Percentiles rank a stretch among this genome's conserved stretches.
Evolutionary conservation across 2,797 vertebrate genomes (phyloP).

Genomic region (Acanthis flammea): DNA sequence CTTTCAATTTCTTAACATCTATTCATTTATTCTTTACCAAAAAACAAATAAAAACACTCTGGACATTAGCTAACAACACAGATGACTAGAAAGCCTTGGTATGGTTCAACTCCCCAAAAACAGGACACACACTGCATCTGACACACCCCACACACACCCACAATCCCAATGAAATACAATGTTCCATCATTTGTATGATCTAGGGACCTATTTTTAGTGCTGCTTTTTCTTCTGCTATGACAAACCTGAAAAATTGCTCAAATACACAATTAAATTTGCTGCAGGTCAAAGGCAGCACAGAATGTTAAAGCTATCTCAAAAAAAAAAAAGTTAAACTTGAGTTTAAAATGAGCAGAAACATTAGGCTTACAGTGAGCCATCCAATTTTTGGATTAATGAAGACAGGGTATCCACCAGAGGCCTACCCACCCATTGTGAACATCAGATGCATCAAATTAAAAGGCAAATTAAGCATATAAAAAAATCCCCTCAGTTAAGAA

Average conservation of each 20-base stretch:
- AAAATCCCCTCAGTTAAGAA: not conserved
- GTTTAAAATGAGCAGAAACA: not conserved
- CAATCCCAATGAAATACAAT: not conserved
- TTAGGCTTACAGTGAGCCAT: not conserved
- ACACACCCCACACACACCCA: rapidly evolving
- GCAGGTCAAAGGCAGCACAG: not conserved
- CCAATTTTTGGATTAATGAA: not conserved
- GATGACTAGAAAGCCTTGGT: not conserved
- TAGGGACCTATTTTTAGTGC: not conserved
- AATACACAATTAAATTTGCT: slow-evolving; percentile 11
- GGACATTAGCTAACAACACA: not conserved
- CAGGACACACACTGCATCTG: not conserved
- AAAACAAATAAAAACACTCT: not conserved
- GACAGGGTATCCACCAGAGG: not conserved
- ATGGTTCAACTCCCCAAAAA: not conserved
- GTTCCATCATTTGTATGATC: not conserved
- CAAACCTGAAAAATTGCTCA: slow-evolving; percentile 17
- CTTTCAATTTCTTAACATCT: not conserved
- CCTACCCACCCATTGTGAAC: not conserved
- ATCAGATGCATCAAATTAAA: slow-evolving; percentile 34
- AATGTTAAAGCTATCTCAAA: not conserved
- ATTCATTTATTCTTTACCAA: not conserved
- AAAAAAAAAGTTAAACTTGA: not conserved
- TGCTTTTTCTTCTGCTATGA: not conserved
- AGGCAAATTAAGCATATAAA: slow-evolving; percentile 18